Evolutionary conservation across 23 tunicate species (phyloP), one percentile per base, ranked within the genome.

Genomic region (Oikopleura dioica): DNA sequence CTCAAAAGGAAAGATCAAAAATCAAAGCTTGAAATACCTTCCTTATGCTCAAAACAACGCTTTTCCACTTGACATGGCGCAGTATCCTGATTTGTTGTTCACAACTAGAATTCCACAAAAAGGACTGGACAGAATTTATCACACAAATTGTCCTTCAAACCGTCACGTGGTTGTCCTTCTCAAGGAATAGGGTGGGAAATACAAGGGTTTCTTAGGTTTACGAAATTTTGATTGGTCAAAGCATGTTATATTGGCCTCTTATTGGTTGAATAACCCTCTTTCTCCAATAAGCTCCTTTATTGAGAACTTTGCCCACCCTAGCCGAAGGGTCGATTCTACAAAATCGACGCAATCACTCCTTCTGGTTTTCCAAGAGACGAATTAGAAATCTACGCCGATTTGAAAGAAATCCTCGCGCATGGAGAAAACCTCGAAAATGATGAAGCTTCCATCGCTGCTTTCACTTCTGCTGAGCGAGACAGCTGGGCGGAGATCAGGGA

Each of bases 41-140:
- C 99, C 95, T 0, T 86, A 86, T 92, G 68, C 37, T 37, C 24
- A 69, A 37, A 69, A 76, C 50, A 87, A 84, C n/a, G 88, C 99
- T 35, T 94, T 78, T 55, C 99, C 99, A 35, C 78, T 94, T 0
- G 99, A 94, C 36, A 94, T 94, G 99, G 82, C 88, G 38, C 99
- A 94, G 33, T 63, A 63, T 63, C 4, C 4, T 2, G 26, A 63
- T 63, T 63, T 63, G 26, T 28, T 63, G 2, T 63, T 63, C 33
- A 12, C 72, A 21, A 63, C 72, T 16, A 63, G 72, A 63, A 63
- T 63, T 16, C 72, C 72, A 28, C 30, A 63, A 63, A 28, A 21
- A 12, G 33, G 33, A 2, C 16, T 12, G 72, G n/a, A n/a, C n/a
- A n/a, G n/a, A n/a, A n/a, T n/a, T n/a, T n/a, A n/a, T n/a, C n/a